phyloP scores from a whole-genome alignment of 2,888 invertebrate genomes.

The Lapara coniferarum region DNA sequence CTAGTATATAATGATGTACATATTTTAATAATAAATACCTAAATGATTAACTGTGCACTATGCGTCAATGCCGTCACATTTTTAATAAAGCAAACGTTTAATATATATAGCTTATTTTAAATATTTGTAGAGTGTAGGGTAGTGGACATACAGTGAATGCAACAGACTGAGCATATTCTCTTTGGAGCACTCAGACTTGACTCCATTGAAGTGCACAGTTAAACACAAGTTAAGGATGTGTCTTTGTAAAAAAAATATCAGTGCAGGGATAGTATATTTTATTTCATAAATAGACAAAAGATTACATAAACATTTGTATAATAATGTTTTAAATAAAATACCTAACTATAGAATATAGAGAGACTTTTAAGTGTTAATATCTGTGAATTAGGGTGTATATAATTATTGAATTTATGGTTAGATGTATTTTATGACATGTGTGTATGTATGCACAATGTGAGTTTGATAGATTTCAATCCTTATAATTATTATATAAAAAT shows the following conservation, averaged over 20 bases:
- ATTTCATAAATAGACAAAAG: slow-evolving; percentile 23
- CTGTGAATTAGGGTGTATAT: neutral
- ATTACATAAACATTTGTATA: slow-evolving; percentile 22
- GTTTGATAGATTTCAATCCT: neutral
- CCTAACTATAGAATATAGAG: neutral
- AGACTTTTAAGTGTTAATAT: neutral
- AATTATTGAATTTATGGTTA: neutral
- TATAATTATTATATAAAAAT: slow-evolving; percentile 10
- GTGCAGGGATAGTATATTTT: slow-evolving; percentile 13
- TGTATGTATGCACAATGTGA: neutral
- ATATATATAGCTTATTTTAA: too few relatives aligned
- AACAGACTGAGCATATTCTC: too few relatives aligned
- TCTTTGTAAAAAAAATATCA: neutral
- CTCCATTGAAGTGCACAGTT: too few relatives aligned
- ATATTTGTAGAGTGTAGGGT: too few relatives aligned
- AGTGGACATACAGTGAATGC: too few relatives aligned
- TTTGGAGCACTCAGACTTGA: too few relatives aligned
- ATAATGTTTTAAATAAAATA: slow-evolving; percentile 19
- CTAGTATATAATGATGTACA: too few relatives aligned
- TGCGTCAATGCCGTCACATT: too few relatives aligned
- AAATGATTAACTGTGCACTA: too few relatives aligned
- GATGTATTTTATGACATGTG: neutral
- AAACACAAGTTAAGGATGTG: neutral
- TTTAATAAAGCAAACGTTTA: too few relatives aligned
- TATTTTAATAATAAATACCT: too few relatives aligned